These are phyloP conservation scores for Tetragnatha montana DNA, from an alignment of 2,888 invertebrate species.

Conservation along the genomic window DNA sequence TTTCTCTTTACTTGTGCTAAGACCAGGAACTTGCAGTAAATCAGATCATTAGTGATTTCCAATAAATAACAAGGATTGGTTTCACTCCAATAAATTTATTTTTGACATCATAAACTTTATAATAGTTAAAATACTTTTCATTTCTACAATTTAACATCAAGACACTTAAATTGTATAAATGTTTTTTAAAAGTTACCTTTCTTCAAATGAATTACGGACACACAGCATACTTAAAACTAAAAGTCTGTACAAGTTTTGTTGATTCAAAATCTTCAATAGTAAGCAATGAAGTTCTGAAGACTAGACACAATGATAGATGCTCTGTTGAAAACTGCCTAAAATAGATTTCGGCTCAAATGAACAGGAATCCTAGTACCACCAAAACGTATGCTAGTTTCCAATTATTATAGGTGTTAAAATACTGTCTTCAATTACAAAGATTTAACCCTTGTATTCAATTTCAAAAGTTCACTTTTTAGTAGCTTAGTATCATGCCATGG, in stretches of 20 bases:
- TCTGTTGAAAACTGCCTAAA: conserved; percentile 26
- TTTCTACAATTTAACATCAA: conserved; percentile 13
- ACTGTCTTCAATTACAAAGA: too few relatives aligned
- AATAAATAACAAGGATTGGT: background rate
- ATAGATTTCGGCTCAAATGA: background rate
- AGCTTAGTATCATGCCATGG: too few relatives aligned
- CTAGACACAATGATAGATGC: conserved; percentile 49
- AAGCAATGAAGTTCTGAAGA: conserved; percentile 23
- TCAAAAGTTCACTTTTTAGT: too few relatives aligned
- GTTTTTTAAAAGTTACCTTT: conserved; percentile 24
- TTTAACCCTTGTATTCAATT: too few relatives aligned
- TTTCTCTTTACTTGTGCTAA: background rate
- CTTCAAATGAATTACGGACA: conserved; percentile 22
- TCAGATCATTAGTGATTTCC: background rate
- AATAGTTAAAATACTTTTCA: conserved; percentile 23
- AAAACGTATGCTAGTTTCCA: too few relatives aligned
- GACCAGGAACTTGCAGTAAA: background rate
- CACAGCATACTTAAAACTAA: conserved; percentile 20
- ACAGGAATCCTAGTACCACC: background rate
- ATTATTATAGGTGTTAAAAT: too few relatives aligned
- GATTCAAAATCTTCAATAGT: conserved; percentile 12
- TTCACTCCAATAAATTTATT: conserved; percentile 37
- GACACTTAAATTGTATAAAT: conserved; percentile 19
- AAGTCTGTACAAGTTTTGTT: conserved; percentile 23
- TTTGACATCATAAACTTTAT: conserved; percentile 30